Evolutionary conservation across 2,888 invertebrate species (phyloP).

Genomic region (Trachelus iudaicus): DNA sequence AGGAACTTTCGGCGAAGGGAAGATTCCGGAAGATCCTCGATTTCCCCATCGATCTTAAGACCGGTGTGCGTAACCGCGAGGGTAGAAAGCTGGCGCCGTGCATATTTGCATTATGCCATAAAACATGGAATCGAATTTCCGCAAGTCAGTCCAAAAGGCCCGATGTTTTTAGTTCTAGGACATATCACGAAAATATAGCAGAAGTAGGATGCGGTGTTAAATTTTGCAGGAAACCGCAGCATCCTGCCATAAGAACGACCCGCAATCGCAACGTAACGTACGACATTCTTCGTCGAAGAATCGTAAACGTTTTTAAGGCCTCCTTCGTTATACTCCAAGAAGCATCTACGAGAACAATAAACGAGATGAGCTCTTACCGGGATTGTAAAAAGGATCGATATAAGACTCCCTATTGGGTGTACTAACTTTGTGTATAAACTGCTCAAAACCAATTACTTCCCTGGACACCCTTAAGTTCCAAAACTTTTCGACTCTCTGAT

Average conservation of each 20-base stretch:
- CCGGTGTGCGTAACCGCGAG: neutral
- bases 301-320: neutral
- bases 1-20: neutral
- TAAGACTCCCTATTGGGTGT: neutral
- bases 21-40: neutral
- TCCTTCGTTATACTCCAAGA: neutral
- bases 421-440: neutral
- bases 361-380: neutral
- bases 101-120: conserved; percentile 31
- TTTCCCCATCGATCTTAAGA: neutral
- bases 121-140: conserved; percentile 18
- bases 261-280: neutral
- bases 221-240: neutral
- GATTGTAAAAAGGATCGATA: neutral
- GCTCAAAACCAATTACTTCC: conserved; percentile 1
- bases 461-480: neutral
- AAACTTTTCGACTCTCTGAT: neutral
- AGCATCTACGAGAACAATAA: neutral
- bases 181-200: neutral
- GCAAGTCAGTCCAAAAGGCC: neutral
- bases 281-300: neutral
- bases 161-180: neutral
- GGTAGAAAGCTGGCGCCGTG: conserved; percentile 25
- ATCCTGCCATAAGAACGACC: neutral
- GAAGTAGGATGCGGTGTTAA: neutral